Conservation (phyloP, 2,888 invertebrate species). For the Zygogramma bicolorata region DNA sequence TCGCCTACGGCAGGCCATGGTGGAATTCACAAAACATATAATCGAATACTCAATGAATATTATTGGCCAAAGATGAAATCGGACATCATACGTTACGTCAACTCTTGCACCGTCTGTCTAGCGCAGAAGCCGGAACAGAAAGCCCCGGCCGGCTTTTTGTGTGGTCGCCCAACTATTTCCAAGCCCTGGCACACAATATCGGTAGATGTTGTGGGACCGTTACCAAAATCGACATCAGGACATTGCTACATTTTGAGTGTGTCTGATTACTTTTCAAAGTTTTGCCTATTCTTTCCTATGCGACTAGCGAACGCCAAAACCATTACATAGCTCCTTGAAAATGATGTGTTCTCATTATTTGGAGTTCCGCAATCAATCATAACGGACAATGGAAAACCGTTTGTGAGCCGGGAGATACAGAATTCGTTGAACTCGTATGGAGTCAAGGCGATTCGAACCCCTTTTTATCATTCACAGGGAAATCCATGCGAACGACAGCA, state of each 20-base stretch:
- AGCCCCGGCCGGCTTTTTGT: conserved; percentile 2
- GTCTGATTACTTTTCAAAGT: conserved; percentile 37
- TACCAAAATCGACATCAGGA: conserved; percentile 23
- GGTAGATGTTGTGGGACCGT: conserved; percentile 40
- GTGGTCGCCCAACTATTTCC: neutral
- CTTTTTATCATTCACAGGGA: neutral
- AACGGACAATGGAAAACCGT: neutral
- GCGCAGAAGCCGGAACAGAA: conserved; percentile 14
- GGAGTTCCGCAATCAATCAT: conserved; percentile 18
- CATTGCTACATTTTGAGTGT: conserved; percentile 29
- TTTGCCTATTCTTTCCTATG: neutral
- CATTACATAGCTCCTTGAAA: neutral
- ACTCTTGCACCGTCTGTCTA: conserved; percentile 4
- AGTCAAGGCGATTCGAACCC: conserved; percentile 4
- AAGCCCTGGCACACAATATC: conserved; percentile 41
- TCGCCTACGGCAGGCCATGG: conserved; percentile 5
- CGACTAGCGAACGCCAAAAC: neutral
- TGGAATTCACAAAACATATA: neutral
- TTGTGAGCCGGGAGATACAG: neutral
- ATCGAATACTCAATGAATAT: neutral
- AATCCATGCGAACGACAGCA: conserved; percentile 45
- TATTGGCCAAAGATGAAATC: conserved; percentile 27
- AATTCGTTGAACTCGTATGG: conserved; percentile 17
- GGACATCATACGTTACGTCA: neutral
- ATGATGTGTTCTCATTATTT: conserved; percentile 16